Percentiles rank a stretch among this genome's conserved stretches.
phyloP scores from a whole-genome alignment of 2,888 invertebrate genomes.

The Limnephilus rhombicus region DNA sequence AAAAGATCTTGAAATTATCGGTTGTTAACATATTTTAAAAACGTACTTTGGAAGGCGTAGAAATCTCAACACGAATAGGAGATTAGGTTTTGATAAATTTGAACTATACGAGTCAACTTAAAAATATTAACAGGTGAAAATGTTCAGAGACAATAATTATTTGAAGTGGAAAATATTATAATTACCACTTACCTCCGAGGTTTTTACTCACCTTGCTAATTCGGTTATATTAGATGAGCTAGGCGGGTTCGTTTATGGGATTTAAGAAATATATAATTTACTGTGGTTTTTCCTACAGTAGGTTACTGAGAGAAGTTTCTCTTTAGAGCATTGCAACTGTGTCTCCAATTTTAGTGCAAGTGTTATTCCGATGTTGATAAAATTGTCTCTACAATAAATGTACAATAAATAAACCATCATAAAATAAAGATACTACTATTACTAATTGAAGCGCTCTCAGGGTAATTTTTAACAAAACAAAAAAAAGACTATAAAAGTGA shows the following conservation, averaged over 20 bases:
- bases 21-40: neutral
- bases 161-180: neutral
- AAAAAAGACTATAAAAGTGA: neutral
- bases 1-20: neutral
- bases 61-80: neutral
- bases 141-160: neutral
- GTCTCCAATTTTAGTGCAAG: neutral
- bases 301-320: neutral
- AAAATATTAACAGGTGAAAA: neutral
- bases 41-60: neutral
- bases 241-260: neutral
- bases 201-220: neutral
- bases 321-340: neutral
- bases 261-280: neutral
- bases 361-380: neutral
- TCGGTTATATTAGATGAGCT: neutral
- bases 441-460: neutral
- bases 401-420: too few relatives aligned
- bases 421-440: neutral
- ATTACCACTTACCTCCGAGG: neutral
- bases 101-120: neutral
- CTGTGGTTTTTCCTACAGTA: neutral
- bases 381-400: neutral
- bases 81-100: slow-evolving; percentile 11
- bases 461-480: neutral